A percentile compares a stretch with the other conserved stretches of the same genome.
Conservation (phyloP, 2,113 vertebrate species). For the Stigmatopora argus region DNA sequence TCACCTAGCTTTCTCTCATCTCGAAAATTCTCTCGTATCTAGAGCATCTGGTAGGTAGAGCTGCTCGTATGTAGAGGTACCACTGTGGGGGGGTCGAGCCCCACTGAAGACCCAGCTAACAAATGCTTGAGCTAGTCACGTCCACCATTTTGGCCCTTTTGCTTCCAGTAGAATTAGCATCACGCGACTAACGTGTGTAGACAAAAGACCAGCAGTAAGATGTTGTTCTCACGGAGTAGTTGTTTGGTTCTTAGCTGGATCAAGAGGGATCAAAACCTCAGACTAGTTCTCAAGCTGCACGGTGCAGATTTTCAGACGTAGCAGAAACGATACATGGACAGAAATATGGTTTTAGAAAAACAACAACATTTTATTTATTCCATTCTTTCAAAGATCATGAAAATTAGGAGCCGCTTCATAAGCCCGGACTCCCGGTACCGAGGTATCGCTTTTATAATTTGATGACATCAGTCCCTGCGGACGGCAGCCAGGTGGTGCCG, state of each 20-base stretch:
- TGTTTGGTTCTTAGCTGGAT: conserved; percentile 23
- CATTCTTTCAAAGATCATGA: conserved; percentile 12
- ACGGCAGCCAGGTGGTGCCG: conserved; percentile 6
- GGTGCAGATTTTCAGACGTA: not conserved
- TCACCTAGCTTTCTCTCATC: no score
- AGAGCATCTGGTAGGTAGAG: no score
- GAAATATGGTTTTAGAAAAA: conserved; percentile 25
- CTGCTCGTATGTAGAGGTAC: no score
- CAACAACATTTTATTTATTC: conserved; percentile 29
- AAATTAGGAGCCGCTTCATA: not conserved
- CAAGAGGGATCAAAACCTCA: conserved; percentile 27
- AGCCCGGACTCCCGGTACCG: not conserved
- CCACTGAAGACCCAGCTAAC: no score
- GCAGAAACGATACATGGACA: conserved; percentile 8
- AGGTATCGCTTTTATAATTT: not conserved
- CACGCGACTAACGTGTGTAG: conserved; percentile 33
- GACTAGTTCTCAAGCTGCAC: conserved; percentile 15
- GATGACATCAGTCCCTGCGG: not conserved
- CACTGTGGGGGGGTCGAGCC: no score
- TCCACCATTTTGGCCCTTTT: conserved; percentile 15
- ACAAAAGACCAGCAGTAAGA: conserved; percentile 39
- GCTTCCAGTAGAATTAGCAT: conserved; percentile 14
- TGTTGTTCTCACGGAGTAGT: conserved; percentile 18
- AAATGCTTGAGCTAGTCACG: no score
- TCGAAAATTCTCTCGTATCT: no score